These are phyloP conservation scores for Drosophila nr. perissopoda DNA, from an alignment of 2,888 invertebrate genomes.

Conservation along the genomic window DNA sequence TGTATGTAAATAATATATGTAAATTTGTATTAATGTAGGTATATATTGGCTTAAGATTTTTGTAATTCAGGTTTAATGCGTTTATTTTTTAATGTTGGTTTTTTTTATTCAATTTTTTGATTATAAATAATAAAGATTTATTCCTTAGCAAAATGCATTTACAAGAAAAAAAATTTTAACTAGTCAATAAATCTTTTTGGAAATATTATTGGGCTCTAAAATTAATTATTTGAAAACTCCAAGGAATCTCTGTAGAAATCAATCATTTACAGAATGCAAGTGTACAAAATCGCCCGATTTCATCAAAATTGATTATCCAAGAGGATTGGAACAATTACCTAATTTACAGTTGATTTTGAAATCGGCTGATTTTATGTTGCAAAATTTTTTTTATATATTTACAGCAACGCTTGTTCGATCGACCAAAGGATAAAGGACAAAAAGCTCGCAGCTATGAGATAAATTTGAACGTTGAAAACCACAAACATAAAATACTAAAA, in stretches of 20 bases:
- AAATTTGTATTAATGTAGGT: neutral
- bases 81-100: too few relatives aligned
- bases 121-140: too few relatives aligned
- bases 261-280: slow-evolving; percentile 34
- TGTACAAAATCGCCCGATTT: too few relatives aligned
- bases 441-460: neutral
- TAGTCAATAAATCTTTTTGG: too few relatives aligned
- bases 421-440: neutral
- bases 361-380: slow-evolving; percentile 6
- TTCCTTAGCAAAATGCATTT: too few relatives aligned
- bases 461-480: neutral
- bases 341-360: neutral
- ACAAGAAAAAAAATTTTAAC: too few relatives aligned
- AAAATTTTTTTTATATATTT: slow-evolving; percentile 26
- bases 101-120: too few relatives aligned
- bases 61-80: neutral
- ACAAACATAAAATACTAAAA: neutral
- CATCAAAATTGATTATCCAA: too few relatives aligned
- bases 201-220: too few relatives aligned
- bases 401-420: slow-evolving; percentile 27
- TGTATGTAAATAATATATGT: neutral
- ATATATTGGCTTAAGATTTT: neutral
- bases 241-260: slow-evolving; percentile 8
- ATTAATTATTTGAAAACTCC: too few relatives aligned
- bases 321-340: too few relatives aligned